Conservation (phyloP, 2,797 vertebrate genomes). For the Astyanax mexicanus region DNA sequence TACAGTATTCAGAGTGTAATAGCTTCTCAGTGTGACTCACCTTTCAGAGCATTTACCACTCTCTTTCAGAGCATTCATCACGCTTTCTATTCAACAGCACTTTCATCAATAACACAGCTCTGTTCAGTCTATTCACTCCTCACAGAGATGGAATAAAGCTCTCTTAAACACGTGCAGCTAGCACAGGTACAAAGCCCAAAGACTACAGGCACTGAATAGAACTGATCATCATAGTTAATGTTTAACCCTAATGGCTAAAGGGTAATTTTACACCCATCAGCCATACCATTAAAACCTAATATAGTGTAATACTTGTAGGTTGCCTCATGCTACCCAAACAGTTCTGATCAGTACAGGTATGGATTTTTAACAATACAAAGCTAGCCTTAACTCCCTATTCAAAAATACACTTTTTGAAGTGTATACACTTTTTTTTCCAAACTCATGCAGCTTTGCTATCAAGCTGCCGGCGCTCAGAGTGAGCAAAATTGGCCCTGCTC, state of each 20-base stretch:
- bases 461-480: too few species aligned
- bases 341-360: too few species aligned
- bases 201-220: not conserved
- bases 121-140: constrained; percentile 25
- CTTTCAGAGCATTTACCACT: constrained; percentile 19
- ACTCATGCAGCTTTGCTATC: too few species aligned
- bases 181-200: not conserved
- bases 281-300: too few species aligned
- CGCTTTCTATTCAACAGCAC: constrained; percentile 3
- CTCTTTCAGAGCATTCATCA: constrained; percentile 21
- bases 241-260: not conserved
- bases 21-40: constrained; percentile 33
- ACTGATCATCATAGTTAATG: not conserved
- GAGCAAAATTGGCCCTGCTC: too few species aligned
- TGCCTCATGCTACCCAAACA: too few species aligned
- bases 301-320: too few species aligned
- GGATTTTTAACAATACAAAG: too few species aligned
- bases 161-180: not conserved
- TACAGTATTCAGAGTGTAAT: not conserved
- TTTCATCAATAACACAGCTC: constrained; percentile 25
- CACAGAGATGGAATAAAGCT: constrained; percentile 18
- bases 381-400: too few species aligned
- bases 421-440: too few species aligned
- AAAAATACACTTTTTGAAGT: too few species aligned
- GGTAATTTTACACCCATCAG: too few species aligned